A percentile compares a stretch with the other conserved stretches of the same genome.
Evolutionary conservation across 1,140 invertebrate species (phyloP).

Genomic region (Drosophila eugracilis): DNA sequence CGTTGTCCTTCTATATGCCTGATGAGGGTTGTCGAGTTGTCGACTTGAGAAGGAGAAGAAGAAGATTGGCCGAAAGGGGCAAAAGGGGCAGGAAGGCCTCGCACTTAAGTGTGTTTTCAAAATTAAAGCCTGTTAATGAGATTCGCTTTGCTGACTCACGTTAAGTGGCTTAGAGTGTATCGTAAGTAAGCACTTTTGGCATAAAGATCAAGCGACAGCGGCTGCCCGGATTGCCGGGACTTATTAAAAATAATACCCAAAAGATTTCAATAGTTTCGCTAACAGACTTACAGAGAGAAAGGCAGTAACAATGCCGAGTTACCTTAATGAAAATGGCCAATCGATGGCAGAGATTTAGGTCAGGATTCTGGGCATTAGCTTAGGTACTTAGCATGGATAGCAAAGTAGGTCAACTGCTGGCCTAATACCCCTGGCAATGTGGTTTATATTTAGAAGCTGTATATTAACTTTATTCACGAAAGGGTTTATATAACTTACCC

Average conservation of each 20-base stretch:
- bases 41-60: constrained; percentile 25
- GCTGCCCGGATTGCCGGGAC: constrained; percentile 31
- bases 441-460: background rate
- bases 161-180: constrained; percentile 81
- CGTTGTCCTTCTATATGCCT: constrained; percentile 29
- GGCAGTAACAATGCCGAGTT: background rate
- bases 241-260: constrained; percentile 76
- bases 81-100: constrained; percentile 11
- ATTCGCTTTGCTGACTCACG: constrained; percentile 82
- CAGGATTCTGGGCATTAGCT: background rate
- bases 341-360: constrained; percentile 4
- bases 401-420: constrained; percentile 16
- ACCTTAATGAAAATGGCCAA: background rate
- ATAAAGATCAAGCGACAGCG: constrained; percentile 42
- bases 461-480: no score
- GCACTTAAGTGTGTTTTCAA: constrained; percentile 81
- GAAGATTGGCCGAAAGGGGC: background rate
- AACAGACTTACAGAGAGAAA: background rate
- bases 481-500: no score
- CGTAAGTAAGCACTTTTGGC: constrained; percentile 75
- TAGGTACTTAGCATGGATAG: background rate
- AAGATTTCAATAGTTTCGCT: constrained; percentile 47
- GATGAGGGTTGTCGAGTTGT: constrained; percentile 58
- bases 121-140: constrained; percentile 83
- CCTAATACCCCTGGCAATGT: no score